Evolutionary conservation across 2,888 invertebrate species (phyloP), one percentile per base, ranked within the genome.

Genomic region (Anorthoa munda): DNA sequence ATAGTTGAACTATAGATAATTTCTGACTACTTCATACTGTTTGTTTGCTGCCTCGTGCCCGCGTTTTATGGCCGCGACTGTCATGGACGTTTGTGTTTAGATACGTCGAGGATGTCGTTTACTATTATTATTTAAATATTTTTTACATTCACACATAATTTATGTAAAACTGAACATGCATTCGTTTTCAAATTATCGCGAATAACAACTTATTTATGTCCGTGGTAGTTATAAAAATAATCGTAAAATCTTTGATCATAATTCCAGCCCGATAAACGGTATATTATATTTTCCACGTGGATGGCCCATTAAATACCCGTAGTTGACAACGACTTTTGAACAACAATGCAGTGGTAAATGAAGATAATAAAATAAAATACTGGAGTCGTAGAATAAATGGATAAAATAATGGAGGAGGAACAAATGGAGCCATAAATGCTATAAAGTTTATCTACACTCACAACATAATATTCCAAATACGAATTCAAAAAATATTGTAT

Each of bases 281-380:
- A 31, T n/a, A 4, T 0, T 3, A 2, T 51, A 46, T 72, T 65
- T 53, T 58, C 9, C 55, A 66, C 46, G 55, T 82, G 58, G n/a
- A 68, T 21, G 15, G 55, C 18, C 50, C 51, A 67, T 50, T 45
- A 66, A 77, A 77, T 82, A 84, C 80, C 75, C 80, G 80, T 78
- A 83, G 50, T 70, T 66, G 50, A 48, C 53, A 58, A 65, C n/a
- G 69, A 55, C 51, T 46, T 75, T 83, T 85, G 79, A 74, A 80
- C 68, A 72, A 75, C 53, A 61, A 61, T 65, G 81, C 77, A 77
- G 85, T 81, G 81, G 79, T 83, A 75, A 77, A 39, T 39, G 3
- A 9, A 73, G 23, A 79, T 75, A 72, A 73, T 70, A 71, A 69
- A 80, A 85, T 78, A 78, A 75, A 85, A 87, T 85, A 85, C 85